These are phyloP conservation scores for Standfussiana lucernea DNA, from an alignment of 2,888 invertebrate genomes.

Conservation along the genomic window DNA sequence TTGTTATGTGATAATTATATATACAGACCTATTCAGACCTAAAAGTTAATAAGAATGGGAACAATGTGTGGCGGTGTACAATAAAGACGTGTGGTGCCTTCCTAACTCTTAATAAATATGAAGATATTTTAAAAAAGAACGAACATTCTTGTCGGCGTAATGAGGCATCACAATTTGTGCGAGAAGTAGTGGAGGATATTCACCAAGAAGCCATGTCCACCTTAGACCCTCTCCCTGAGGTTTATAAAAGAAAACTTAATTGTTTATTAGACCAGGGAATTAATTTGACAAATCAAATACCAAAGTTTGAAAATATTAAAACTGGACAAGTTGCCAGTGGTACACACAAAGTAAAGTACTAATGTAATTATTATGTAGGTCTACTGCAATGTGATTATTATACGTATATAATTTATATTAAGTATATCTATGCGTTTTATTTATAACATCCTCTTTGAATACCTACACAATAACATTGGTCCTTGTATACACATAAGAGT, in stretches of 20 bases:
- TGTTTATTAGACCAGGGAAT: slow-evolving; percentile 34
- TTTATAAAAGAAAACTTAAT: slow-evolving; percentile 37
- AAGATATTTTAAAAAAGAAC: slow-evolving; percentile 40
- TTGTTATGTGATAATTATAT: slow-evolving; percentile 25
- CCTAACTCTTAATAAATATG: slow-evolving; percentile 26
- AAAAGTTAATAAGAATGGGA: slow-evolving; percentile 37
- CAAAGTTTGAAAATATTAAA: slow-evolving; percentile 34
- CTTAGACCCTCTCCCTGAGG: slow-evolving; percentile 42
- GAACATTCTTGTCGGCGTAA: slow-evolving; percentile 40
- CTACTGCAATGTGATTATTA: too few species aligned
- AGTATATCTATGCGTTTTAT: too few species aligned
- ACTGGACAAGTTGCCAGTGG: too few species aligned
- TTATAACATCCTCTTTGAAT: too few species aligned
- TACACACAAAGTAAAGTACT: too few species aligned
- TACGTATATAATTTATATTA: too few species aligned
- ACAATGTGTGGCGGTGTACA: slow-evolving; percentile 37
- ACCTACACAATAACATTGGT: too few species aligned
- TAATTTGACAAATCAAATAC: slow-evolving; percentile 24
- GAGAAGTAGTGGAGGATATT: slow-evolving; percentile 42
- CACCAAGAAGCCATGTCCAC: slow-evolving; percentile 46
- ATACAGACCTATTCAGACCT: slow-evolving; percentile 25
- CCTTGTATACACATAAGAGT: too few species aligned
- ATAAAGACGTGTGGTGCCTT: slow-evolving; percentile 43
- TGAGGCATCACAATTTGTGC: slow-evolving; percentile 42
- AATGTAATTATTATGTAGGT: too few species aligned